Conservation (phyloP, 37 sponge, comb jelly and placozoan species). For the Oscarella lobularis region DNA sequence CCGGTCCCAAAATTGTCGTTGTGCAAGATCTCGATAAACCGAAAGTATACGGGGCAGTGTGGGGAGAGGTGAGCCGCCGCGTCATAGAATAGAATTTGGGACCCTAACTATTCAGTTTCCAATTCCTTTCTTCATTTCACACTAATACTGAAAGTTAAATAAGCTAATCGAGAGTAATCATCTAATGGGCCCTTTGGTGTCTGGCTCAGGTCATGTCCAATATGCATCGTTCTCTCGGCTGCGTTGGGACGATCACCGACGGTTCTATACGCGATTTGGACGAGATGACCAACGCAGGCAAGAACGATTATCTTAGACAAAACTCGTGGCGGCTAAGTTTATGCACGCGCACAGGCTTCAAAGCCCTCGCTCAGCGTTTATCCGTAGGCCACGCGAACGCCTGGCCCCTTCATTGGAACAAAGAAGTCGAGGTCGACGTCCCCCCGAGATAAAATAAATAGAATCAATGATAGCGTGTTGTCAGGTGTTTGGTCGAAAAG, state of each 20-base stretch:
- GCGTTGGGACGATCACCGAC: background rate
- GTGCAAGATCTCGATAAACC: conserved; percentile 31
- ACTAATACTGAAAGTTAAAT: no score
- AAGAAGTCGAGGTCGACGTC: background rate
- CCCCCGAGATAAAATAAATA: background rate
- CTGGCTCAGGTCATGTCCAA: background rate
- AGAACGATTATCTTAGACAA: background rate
- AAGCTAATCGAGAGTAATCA: no score
- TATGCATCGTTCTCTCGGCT: background rate
- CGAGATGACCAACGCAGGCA: background rate
- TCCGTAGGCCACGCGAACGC: background rate
- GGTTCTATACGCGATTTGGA: background rate
- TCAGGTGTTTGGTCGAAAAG: conserved; percentile 1
- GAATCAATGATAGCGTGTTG: background rate
- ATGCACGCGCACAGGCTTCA: background rate
- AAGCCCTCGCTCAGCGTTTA: background rate
- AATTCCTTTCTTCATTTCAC: no score
- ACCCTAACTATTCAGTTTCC: no score
- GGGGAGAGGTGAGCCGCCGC: background rate
- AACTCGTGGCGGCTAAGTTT: background rate
- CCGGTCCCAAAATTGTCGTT: conserved; percentile 19
- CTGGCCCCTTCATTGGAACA: background rate
- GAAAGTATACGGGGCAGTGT: conserved; percentile 32
- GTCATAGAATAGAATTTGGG: no score
- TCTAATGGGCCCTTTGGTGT: no score